Evolutionary conservation across 2,113 vertebrate genomes (phyloP).

Genomic region (Cheilinus undulatus): DNA sequence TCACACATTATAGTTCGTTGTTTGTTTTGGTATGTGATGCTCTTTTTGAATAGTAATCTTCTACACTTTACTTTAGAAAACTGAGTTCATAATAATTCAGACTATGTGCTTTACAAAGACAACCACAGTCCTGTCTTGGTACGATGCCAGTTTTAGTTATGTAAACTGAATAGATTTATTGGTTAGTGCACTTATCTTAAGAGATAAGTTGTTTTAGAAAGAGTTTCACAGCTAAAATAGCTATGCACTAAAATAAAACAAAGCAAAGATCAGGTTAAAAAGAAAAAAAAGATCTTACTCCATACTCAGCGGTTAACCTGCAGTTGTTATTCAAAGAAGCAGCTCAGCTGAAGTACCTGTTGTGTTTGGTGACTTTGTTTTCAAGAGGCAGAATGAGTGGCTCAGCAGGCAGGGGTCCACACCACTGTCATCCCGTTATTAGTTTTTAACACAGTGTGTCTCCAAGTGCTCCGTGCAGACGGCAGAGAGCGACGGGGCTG

Average conservation of each 20-base stretch:
- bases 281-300: background rate
- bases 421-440: conserved; percentile 59
- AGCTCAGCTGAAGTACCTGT: background rate
- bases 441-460: conserved; percentile 44
- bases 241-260: background rate
- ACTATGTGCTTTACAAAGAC: background rate
- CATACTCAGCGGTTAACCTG: background rate
- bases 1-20: background rate
- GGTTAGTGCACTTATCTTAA: background rate
- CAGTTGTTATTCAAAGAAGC: background rate
- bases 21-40: background rate
- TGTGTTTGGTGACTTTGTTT: conserved; percentile 28
- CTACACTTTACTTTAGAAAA: background rate
- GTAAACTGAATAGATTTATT: background rate
- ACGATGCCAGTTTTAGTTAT: background rate
- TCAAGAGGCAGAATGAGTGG: conserved; percentile 15
- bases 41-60: too few relatives aligned
- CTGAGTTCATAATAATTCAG: background rate
- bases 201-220: background rate
- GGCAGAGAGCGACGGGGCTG: conserved; percentile 31
- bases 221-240: background rate
- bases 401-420: conserved; percentile 29
- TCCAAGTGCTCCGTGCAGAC: conserved; percentile 45
- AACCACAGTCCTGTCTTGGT: background rate
- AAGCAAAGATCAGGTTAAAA: background rate